phyloP scores from a whole-genome alignment of 2,797 vertebrate genomes.

The Cuculus canorus region DNA sequence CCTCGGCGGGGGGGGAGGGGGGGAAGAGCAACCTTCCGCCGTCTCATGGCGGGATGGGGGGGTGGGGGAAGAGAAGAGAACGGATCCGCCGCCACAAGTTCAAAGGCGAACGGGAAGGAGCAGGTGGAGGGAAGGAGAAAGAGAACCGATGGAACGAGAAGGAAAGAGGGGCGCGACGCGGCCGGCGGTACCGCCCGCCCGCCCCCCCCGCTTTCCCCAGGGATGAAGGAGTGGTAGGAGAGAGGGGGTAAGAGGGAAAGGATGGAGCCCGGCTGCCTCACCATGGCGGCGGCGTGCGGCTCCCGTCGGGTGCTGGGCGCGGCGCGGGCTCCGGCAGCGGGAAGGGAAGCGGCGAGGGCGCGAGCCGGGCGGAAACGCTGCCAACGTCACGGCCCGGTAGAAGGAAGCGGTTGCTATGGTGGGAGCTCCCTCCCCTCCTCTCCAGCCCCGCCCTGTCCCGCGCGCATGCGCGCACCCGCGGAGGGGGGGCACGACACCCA shows the following conservation, averaged over 20 bases:
- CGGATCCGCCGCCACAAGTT: background rate
- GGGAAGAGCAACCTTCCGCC: background rate
- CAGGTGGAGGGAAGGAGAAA: background rate
- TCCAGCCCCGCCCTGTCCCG: background rate
- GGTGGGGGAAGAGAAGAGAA: background rate
- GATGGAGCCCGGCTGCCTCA: background rate
- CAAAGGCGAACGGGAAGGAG: background rate
- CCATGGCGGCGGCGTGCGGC: constrained; percentile 16
- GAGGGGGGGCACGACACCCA: too few species aligned
- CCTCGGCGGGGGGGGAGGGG: background rate
- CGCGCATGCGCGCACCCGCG: background rate
- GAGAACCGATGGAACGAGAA: background rate
- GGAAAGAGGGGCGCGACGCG: background rate
- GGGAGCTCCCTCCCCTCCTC: background rate
- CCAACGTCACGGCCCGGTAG: constrained; percentile 41
- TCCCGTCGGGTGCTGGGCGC: constrained; percentile 29
- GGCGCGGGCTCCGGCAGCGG: constrained; percentile 44
- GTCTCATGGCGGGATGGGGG: background rate
- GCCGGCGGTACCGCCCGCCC: background rate
- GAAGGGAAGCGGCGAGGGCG: constrained; percentile 40
- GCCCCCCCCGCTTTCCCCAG: background rate
- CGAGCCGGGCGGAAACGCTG: constrained; percentile 52
- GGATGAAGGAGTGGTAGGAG: background rate
- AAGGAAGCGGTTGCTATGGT: constrained; percentile 52
- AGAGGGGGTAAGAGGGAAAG: background rate